These are phyloP conservation scores for Campoletis raptor DNA, from an alignment of 2,888 invertebrate genomes.

Conservation along the genomic window DNA sequence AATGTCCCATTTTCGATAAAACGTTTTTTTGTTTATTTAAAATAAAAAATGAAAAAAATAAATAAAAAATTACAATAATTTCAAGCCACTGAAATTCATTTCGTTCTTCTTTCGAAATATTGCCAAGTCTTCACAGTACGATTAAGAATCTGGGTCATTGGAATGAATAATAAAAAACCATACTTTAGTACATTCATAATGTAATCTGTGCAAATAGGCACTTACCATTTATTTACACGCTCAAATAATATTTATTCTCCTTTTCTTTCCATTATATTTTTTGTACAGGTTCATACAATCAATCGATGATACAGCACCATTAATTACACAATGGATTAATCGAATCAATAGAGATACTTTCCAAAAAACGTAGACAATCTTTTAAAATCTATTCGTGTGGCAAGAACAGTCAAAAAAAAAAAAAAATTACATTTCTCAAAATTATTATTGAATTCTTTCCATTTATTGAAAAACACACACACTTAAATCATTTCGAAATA, in stretches of 20 bases:
- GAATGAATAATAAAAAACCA: not conserved
- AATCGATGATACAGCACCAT: constrained; percentile 8
- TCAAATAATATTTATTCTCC: constrained; percentile 4
- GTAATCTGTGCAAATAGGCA: not conserved
- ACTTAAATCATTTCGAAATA: too few species aligned
- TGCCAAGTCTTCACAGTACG: not conserved
- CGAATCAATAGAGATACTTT: not conserved
- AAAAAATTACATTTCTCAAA: too few species aligned
- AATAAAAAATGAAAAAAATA: too few species aligned
- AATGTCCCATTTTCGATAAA: too few species aligned
- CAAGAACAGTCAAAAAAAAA: not conserved
- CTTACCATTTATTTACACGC: constrained; percentile 39
- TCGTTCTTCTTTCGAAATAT: not conserved
- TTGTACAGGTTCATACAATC: constrained; percentile 31
- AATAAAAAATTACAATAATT: not conserved
- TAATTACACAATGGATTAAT: not conserved
- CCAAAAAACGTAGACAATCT: not conserved
- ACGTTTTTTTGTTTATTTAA: too few species aligned
- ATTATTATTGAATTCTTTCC: too few species aligned
- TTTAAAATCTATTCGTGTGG: not conserved
- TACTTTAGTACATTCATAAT: not conserved
- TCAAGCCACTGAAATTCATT: not conserved
- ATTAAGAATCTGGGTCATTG: not conserved
- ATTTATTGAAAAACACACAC: too few species aligned
- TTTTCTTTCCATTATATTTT: not conserved